Conservation (phyloP, 2,113 vertebrate species). For the Coptodon rendalli region DNA sequence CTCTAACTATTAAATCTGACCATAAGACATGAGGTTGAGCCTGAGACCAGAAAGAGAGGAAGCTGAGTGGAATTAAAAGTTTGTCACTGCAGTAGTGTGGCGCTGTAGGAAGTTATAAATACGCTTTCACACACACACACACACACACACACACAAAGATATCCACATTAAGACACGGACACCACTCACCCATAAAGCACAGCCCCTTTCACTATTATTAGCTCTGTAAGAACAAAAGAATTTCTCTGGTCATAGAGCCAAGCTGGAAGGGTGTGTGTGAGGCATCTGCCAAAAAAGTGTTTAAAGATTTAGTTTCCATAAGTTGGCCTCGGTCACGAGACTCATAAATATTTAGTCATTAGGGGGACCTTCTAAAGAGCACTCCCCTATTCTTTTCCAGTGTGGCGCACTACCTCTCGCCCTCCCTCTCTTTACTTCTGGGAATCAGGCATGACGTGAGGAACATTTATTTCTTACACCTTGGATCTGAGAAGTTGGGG, state of each 20-base stretch:
- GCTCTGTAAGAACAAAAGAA: conserved; percentile 89
- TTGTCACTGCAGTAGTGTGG: conserved; percentile 68
- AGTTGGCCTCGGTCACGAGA: conserved; percentile 65
- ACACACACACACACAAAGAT: conserved; percentile 25
- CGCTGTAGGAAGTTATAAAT: conserved; percentile 84
- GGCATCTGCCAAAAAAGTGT: conserved; percentile 77
- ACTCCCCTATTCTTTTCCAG: conserved; percentile 44
- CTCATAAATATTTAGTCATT: conserved; percentile 72
- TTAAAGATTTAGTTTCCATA: conserved; percentile 82
- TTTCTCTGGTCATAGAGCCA: conserved; percentile 84
- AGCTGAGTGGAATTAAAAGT: conserved; percentile 83
- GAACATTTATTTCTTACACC: conserved; percentile 51
- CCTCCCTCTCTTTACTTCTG: conserved; percentile 18
- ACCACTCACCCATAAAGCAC: conserved; percentile 35
- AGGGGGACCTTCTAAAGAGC: conserved; percentile 54
- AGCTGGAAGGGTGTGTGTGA: conserved; percentile 63
- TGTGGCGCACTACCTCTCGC: background rate
- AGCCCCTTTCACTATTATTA: conserved; percentile 83
- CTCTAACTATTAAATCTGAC: conserved; percentile 38
- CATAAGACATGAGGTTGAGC: conserved; percentile 15
- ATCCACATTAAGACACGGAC: conserved; percentile 35
- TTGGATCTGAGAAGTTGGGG: conserved; percentile 29
- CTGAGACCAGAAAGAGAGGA: conserved; percentile 83
- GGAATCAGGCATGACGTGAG: conserved; percentile 45
- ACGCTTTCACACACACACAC: conserved; percentile 59